Conservation (phyloP, 2,888 invertebrate species). For the Aporophyla lueneburgensis region DNA sequence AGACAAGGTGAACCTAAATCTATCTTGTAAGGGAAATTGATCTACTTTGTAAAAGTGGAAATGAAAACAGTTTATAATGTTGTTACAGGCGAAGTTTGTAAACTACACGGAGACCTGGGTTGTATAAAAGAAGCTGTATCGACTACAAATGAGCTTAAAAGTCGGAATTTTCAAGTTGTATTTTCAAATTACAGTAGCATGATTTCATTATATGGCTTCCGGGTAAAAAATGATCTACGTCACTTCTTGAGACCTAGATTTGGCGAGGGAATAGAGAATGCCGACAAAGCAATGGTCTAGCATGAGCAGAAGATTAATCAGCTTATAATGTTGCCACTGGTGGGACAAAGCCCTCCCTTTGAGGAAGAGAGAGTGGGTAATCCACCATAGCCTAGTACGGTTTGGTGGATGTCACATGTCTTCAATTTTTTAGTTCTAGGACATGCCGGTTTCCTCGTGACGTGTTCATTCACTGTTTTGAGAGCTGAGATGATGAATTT, state of each 20-base stretch:
- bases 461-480: neutral
- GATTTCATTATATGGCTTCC: neutral
- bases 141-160: slow-evolving; percentile 37
- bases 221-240: neutral
- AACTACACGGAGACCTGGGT: slow-evolving; percentile 26
- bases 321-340: neutral
- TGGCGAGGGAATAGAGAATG: neutral
- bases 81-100: slow-evolving; percentile 44
- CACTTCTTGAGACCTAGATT: neutral
- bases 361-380: neutral
- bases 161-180: neutral
- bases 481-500: neutral
- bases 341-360: neutral
- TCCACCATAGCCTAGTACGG: neutral
- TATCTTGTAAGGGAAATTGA: slow-evolving; percentile 44
- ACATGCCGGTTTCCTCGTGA: neutral
- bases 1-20: slow-evolving; percentile 41
- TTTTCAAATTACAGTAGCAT: slow-evolving; percentile 3
- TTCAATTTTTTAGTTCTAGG: neutral
- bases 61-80: slow-evolving; percentile 52
- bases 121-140: slow-evolving; percentile 25
- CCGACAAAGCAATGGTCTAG: neutral
- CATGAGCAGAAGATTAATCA: neutral
- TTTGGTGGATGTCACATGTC: neutral
- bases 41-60: slow-evolving; percentile 50